Evolutionary conservation across 2,888 invertebrate genomes (phyloP).

Genomic region (Acanthoscelides obtectus): DNA sequence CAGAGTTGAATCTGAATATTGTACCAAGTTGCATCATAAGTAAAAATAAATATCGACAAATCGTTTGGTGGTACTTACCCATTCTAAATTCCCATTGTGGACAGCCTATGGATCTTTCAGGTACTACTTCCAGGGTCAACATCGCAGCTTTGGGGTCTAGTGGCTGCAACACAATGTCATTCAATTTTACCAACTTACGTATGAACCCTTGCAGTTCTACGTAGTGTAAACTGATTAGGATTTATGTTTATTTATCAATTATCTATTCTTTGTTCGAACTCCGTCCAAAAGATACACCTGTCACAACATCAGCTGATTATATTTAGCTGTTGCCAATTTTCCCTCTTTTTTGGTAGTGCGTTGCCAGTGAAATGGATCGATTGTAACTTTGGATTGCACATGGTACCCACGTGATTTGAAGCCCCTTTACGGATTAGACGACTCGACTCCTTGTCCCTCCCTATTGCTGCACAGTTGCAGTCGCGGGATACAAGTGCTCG

Average conservation of each 20-base stretch:
- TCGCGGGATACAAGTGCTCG: too few relatives aligned
- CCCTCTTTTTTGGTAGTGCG: too few relatives aligned
- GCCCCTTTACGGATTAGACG: too few relatives aligned
- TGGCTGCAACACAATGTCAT: not conserved
- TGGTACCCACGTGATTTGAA: too few relatives aligned
- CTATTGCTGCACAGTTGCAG: too few relatives aligned
- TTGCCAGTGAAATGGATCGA: too few relatives aligned
- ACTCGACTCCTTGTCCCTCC: too few relatives aligned
- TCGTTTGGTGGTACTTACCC: slow-evolving; percentile 68
- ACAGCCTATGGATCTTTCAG: slow-evolving; percentile 91
- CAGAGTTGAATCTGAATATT: too few relatives aligned
- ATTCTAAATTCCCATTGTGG: slow-evolving; percentile 97
- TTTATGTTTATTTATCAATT: not conserved
- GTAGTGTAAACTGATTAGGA: not conserved
- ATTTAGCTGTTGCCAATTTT: slow-evolving; percentile 5
- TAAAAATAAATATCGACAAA: not conserved
- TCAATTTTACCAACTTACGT: too few relatives aligned
- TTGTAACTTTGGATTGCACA: too few relatives aligned
- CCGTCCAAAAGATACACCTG: not conserved
- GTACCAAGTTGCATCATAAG: not conserved
- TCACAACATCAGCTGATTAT: slow-evolving; percentile 9
- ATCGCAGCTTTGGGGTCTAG: slow-evolving; percentile 51
- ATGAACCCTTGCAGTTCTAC: too few relatives aligned
- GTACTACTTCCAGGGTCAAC: slow-evolving; percentile 95
- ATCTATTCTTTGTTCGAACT: not conserved